A percentile compares a stretch with the other conserved stretches of the same genome.
These are phyloP conservation scores for Rapana venosa DNA, from an alignment of 2,888 invertebrate genomes.

Conservation along the genomic window DNA sequence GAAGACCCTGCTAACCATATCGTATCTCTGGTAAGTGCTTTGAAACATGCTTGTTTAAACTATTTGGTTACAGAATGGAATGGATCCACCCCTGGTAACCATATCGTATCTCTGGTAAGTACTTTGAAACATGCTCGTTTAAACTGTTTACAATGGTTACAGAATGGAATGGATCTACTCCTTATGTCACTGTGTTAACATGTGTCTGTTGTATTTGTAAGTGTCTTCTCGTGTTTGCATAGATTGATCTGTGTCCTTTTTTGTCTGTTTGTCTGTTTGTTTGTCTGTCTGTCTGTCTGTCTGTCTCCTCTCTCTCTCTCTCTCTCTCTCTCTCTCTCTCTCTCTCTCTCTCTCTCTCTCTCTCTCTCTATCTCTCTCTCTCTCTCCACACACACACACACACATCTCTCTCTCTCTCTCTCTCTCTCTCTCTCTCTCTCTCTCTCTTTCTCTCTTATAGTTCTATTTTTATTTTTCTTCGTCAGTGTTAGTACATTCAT, in stretches of 20 bases:
- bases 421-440: not conserved
- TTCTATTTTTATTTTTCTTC: not conserved
- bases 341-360: not conserved
- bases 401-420: not conserved
- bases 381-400: too few relatives aligned
- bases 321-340: not conserved
- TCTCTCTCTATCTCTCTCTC: not conserved
- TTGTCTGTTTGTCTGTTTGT: too few relatives aligned
- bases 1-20: constrained; percentile 55
- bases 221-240: too few relatives aligned
- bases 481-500: too few relatives aligned
- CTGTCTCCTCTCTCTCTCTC: too few relatives aligned
- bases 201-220: too few relatives aligned
- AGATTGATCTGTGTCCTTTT: too few relatives aligned
- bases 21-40: constrained; percentile 60
- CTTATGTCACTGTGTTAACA: constrained; percentile 48
- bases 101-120: constrained; percentile 63
- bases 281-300: too few relatives aligned
- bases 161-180: constrained; percentile 62
- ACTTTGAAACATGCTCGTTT: too few relatives aligned
- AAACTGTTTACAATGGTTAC: not conserved
- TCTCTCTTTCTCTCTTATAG: not conserved
- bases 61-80: constrained; percentile 39
- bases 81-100: constrained; percentile 61
- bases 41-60: not conserved